Base-by-base conservation (phyloP, 2,113 vertebrate genomes). In the Cheilinus undulatus region DNA sequence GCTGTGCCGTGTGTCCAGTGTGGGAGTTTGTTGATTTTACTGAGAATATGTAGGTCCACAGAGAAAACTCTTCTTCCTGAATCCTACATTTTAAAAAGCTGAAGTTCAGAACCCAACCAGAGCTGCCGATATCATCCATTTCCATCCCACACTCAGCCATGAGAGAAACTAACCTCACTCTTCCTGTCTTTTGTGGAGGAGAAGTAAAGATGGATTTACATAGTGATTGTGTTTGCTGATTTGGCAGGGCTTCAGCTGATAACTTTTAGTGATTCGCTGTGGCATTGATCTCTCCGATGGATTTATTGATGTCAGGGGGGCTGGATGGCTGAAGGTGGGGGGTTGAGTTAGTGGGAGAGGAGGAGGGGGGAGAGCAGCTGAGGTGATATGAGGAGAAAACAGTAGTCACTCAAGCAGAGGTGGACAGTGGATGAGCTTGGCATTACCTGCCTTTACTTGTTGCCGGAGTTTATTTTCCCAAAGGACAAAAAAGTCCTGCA, bases 141-240 rank as follows among this genome's bases (percentile, higher is more conserved):
- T 81, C 68, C 61, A 69, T 53, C 70, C 23, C 73, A 68, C 50
- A 42, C 62, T 73, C 26, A 45, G n/a, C 10, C 71, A 69, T 68
- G 38, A 23, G 46, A 76, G 54, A 80, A 73, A 69, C 64, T 26
- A 36, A 67, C 69, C 76, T 27, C 26, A 43, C 83, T 88, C 56
- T 57, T 38, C 58, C 61, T 19, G 61, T 12, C 80, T 84, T 91
- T 85, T 83, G 85, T 82, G 61, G 54, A 69, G 76, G 61, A 82
- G 83, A 86, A 82, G 85, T 85, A 85, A 88, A 91, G 92, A 93
- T 93, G 91, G 90, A 95, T 93, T 94, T 93, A 90, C 91, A 93
- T 93, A 93, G 91, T 93, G 92, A 95, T 94, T 94, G 92, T 92
- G 91, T 92, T 92, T 93, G 92, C 92, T 93, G 92, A 94, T 93